Conservation (phyloP, 2,888 invertebrate species). For the Ernsta delagoae region DNA sequence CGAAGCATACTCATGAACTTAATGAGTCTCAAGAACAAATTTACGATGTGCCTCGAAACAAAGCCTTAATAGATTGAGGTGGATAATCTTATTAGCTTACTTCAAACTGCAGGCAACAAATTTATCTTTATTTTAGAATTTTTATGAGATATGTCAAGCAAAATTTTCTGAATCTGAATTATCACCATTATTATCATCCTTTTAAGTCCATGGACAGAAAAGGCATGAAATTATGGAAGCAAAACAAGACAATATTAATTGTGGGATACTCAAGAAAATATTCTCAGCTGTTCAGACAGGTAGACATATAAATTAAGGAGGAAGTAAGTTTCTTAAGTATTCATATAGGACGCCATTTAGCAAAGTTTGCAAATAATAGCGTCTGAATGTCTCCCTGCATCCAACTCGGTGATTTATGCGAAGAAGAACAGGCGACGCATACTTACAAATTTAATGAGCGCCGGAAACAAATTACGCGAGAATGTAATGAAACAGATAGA, state of each 20-base stretch:
- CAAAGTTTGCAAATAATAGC: constrained; percentile 22
- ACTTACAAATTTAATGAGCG: constrained; percentile 15
- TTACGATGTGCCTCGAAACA: constrained; percentile 49
- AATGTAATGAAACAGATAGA: not conserved
- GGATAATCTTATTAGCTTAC: constrained; percentile 21
- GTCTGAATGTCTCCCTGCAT: constrained; percentile 1
- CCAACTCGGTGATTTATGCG: constrained; percentile 8
- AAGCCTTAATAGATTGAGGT: constrained; percentile 43
- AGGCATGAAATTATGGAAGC: not conserved
- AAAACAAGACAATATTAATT: not conserved
- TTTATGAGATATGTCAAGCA: not conserved
- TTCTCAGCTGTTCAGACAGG: not conserved
- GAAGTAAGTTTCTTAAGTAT: not conserved
- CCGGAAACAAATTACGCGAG: constrained; percentile 10
- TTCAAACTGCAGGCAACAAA: constrained; percentile 43
- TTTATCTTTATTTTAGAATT: constrained; percentile 20
- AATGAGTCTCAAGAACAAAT: constrained; percentile 73
- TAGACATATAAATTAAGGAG: constrained; percentile 1
- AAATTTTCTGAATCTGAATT: not conserved
- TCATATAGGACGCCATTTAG: constrained; percentile 27
- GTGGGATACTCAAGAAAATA: not conserved
- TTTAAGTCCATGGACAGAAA: not conserved
- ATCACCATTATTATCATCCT: too few relatives aligned
- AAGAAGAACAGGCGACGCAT: constrained; percentile 3
- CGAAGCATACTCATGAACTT: constrained; percentile 74